Base-by-base conservation (phyloP, 2,797 vertebrate species). In the Cichlasoma orientale region DNA sequence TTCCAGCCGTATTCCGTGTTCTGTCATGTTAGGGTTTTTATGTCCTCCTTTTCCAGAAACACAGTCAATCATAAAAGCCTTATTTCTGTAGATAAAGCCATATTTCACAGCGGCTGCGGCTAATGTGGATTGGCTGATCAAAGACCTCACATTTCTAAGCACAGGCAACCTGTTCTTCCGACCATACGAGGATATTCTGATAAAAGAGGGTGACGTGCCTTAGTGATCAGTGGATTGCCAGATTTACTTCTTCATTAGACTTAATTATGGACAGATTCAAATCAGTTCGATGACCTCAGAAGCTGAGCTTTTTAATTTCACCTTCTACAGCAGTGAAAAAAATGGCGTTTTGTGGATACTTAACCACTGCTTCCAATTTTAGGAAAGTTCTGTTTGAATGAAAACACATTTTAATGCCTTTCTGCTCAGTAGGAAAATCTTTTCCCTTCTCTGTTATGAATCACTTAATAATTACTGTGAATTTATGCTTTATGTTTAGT, bases 71-170 rank as follows among this genome's bases (percentile, higher is more conserved):
- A 83, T 36, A 47, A 66, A 27, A 66, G 72, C 54, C 75, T 82
- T 69, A 54, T 78, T 89, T 82, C 78, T 71, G 41, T 47, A 78
- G 71, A 85, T 86, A 73, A 84, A 88, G 75, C 59, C 77, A 84
- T 80, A 85, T 72, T 88, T 90, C 80, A 86, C 58, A 69, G n/a
- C 29, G 56, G 29, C 78, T 56, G 63, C 74, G 76, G 66, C 76
- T 88, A 85, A 84, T 82, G 73, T 80, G 74, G 80, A 90, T 84
- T 90, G 88, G 87, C 75, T 88, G 89, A 92, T 93, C 90, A 93
- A 92, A 90, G 84, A 53, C 53, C 72, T 78, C 29, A 41, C 57
- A 69, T 85, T 84, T 82, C 79, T 78, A 55, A 82, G 82, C 90
- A 86, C 83, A 79, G 75, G 29, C 70, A 87, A 88, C 79, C 80